Evolutionary conservation across 1,140 invertebrate genomes (phyloP).

Genomic region (Drosophila funebris): DNA sequence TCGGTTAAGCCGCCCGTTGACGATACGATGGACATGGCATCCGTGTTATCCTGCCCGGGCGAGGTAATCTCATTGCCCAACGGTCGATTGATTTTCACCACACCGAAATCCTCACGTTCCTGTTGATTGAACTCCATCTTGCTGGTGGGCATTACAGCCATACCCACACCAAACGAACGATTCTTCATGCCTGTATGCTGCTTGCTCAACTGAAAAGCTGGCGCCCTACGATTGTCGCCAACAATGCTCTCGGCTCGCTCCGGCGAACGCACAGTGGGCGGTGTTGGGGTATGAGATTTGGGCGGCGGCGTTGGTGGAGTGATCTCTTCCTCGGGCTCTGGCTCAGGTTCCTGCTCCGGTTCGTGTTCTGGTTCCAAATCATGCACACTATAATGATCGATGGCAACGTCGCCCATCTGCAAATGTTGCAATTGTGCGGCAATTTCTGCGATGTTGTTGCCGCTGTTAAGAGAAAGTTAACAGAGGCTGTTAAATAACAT

Average conservation of each 20-base stretch:
- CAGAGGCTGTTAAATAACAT: constrained; percentile 24
- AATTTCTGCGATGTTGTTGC: constrained; percentile 57
- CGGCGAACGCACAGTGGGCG: constrained; percentile 57
- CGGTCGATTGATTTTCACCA: constrained; percentile 80
- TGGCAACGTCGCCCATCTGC: constrained; percentile 27
- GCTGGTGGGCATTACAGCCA: constrained; percentile 75
- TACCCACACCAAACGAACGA: constrained; percentile 77
- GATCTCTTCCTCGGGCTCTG: constrained; percentile 35
- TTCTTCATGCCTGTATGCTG: constrained; percentile 83
- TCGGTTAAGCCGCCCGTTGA: constrained; percentile 84
- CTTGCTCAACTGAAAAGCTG: constrained; percentile 77
- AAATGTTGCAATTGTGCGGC: constrained; percentile 57
- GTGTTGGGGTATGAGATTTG: constrained; percentile 56
- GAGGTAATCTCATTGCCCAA: constrained; percentile 63
- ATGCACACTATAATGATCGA: not conserved
- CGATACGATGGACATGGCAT: constrained; percentile 71
- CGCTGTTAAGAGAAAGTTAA: constrained; percentile 38
- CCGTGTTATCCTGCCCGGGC: constrained; percentile 65
- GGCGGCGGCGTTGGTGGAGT: constrained; percentile 49
- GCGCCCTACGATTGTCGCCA: constrained; percentile 60
- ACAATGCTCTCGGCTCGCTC: constrained; percentile 69
- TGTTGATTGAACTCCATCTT: constrained; percentile 83
- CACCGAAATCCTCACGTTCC: constrained; percentile 76
- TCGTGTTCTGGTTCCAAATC: constrained; percentile 18
- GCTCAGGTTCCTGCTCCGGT: constrained; percentile 49